Conservation (phyloP, 2,797 vertebrate genomes). For the Eulemur mongoz region DNA sequence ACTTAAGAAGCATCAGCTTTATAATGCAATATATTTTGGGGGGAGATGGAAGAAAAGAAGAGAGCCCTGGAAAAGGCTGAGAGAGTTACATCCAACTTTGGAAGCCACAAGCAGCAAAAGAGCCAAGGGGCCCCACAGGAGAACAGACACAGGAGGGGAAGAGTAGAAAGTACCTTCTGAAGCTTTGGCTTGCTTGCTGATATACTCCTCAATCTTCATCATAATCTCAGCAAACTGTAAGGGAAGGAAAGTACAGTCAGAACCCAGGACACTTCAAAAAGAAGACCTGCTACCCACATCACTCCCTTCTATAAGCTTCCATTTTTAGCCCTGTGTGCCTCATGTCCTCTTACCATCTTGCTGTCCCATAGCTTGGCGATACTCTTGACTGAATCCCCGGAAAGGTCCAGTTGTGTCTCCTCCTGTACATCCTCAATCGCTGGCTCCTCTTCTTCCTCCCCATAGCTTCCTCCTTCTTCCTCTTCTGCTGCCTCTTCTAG, state of each 20-base stretch:
- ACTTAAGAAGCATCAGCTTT: neutral
- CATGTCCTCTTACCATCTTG: slow-evolving; percentile 87
- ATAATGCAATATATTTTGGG: accelerated
- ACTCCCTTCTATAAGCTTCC: accelerated
- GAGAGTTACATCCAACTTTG: neutral
- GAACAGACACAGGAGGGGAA: accelerated
- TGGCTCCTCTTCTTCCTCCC: slow-evolving; percentile 83
- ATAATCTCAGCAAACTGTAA: slow-evolving; percentile 94
- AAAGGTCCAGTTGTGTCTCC: slow-evolving; percentile 93
- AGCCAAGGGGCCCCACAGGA: neutral
- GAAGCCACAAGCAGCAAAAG: neutral
- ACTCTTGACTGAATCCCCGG: slow-evolving; percentile 91
- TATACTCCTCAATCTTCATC: slow-evolving; percentile 91
- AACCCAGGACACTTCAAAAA: accelerated
- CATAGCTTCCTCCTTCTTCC: slow-evolving; percentile 84
- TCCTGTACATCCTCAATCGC: slow-evolving; percentile 93
- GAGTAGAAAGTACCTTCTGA: slow-evolving; percentile 87
- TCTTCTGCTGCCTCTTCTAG: slow-evolving; percentile 92
- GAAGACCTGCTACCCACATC: accelerated
- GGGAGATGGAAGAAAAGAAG: neutral
- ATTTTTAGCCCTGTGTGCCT: accelerated
- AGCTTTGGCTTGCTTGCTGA: slow-evolving; percentile 91
- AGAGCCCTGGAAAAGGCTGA: neutral
- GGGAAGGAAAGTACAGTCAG: neutral
- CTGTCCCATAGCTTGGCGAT: slow-evolving; percentile 95